A percentile compares a stretch with the other conserved stretches of the same genome.
Evolutionary conservation across 2,113 vertebrate species (phyloP).

Genomic region (Oreochromis tanganicae): DNA sequence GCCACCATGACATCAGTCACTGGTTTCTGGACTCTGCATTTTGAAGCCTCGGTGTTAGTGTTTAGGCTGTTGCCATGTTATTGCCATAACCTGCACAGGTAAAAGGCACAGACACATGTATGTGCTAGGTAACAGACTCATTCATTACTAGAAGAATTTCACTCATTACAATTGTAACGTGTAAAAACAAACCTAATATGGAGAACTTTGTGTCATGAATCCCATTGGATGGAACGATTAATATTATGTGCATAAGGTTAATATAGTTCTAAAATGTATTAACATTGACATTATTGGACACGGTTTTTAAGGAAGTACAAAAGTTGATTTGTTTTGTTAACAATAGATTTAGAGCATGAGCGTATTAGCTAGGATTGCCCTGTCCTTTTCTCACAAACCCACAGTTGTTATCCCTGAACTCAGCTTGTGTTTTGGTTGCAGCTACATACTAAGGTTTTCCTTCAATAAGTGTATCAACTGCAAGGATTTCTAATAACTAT

Average conservation of each 20-base stretch:
- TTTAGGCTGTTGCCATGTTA: neutral
- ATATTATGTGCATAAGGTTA: neutral
- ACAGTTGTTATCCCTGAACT: neutral
- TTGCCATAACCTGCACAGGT: neutral
- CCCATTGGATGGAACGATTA: rapidly evolving
- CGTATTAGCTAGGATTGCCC: neutral
- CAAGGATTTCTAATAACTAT: neutral
- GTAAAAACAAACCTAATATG: neutral
- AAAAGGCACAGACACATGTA: neutral
- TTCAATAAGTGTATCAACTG: too few relatives aligned
- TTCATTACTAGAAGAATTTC: neutral
- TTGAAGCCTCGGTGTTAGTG: neutral
- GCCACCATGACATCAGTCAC: rapidly evolving
- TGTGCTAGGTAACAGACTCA: neutral
- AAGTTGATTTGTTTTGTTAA: neutral
- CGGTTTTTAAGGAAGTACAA: neutral
- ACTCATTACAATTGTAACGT: neutral
- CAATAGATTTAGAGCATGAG: neutral
- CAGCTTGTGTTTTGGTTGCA: neutral
- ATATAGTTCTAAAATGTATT: neutral
- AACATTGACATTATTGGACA: neutral
- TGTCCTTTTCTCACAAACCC: neutral
- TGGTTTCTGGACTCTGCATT: neutral
- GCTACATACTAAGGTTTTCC: neutral
- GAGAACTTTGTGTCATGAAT: neutral